These are phyloP conservation scores for Abrostola tripartita DNA, from an alignment of 2,888 invertebrate species.

Conservation along the genomic window DNA sequence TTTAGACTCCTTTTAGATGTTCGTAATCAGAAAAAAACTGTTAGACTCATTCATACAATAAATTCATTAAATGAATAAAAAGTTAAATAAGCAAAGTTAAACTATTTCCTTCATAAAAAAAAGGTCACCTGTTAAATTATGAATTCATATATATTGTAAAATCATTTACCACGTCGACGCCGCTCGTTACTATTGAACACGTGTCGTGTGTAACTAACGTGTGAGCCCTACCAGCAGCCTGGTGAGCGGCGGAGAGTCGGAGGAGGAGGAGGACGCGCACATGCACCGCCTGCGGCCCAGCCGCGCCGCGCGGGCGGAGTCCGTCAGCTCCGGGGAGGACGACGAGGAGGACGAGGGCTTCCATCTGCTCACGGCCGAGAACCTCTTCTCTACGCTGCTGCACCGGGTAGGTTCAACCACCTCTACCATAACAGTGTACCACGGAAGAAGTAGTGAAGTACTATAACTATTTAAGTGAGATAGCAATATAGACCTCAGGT, in stretches of 20 bases:
- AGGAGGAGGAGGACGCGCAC: slow-evolving; percentile 91
- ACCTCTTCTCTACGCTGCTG: slow-evolving; percentile 95
- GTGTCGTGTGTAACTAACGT: neutral
- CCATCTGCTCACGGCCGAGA: slow-evolving; percentile 96
- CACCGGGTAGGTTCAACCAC: slow-evolving; percentile 90
- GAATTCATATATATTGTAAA: too few species aligned
- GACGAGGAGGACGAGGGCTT: slow-evolving; percentile 97
- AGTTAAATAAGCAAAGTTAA: neutral
- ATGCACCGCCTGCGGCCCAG: slow-evolving; percentile 92
- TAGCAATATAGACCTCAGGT: too few species aligned
- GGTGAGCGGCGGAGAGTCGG: slow-evolving; percentile 91
- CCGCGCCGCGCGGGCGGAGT: slow-evolving; percentile 92
- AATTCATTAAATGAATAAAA: neutral
- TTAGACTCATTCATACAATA: too few species aligned
- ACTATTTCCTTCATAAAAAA: too few species aligned
- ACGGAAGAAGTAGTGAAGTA: too few species aligned
- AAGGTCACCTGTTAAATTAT: too few species aligned
- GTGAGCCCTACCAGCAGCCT: slow-evolving; percentile 81
- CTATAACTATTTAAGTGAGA: too few species aligned
- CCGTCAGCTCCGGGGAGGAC: slow-evolving; percentile 95
- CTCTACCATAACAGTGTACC: too few species aligned
- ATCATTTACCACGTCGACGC: too few species aligned
- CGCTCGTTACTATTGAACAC: neutral
- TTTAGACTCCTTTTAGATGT: too few species aligned
- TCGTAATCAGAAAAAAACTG: too few species aligned